Evolutionary conservation across 1,140 invertebrate genomes (phyloP), one percentile per base, ranked within the genome.

Genomic region (Heterodera schachtii): DNA sequence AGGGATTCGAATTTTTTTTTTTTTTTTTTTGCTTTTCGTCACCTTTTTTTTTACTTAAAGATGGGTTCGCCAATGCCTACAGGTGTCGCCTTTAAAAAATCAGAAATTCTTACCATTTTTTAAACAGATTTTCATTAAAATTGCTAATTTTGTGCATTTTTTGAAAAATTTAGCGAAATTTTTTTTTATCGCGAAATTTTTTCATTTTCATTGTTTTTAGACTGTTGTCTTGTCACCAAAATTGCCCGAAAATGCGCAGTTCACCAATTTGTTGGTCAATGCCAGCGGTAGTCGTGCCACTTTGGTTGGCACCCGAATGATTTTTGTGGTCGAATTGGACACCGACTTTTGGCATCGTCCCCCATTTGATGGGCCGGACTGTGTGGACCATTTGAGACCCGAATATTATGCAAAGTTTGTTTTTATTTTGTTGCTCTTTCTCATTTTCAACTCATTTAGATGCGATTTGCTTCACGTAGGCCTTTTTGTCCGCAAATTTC

Each of bases 241-340:
- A 43, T 70, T 76, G 43, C 80, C 80, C 7, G 11, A 11, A 41
- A 74, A 9, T 16, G 80, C 75, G 11, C 71, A 79, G n/a, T 81
- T 81, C 41, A 19, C 31, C 47, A 43, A 81, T n/a, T 67, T 82
- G 78, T 44, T 82, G 47, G 69, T 74, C 6, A 82, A 82, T 64
- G 67, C 71, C 49, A 74, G n/a, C 60, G 81, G 81, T 52, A 82
- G 66, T 73, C 67, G 67, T 13, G 44, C 78, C 13, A 80, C 81
- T 19, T 70, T 82, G 13, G 31, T 82, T n/a, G 76, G 77, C 11
- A 8, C 19, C 16, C 44, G 73, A 7, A 82, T 82, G 80, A 73
- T 82, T 71, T 71, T 79, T 31, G 71, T 82, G 8, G 81, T 82
- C 9, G 79, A 82, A 31, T 66, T 82, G 80, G 75, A 73, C 47